Percentiles rank a stretch among this genome's conserved stretches.
These are phyloP conservation scores for Zoanthus gigantus DNA, from an alignment of 92 coral and sea anemone genomes.

Conservation along the genomic window DNA sequence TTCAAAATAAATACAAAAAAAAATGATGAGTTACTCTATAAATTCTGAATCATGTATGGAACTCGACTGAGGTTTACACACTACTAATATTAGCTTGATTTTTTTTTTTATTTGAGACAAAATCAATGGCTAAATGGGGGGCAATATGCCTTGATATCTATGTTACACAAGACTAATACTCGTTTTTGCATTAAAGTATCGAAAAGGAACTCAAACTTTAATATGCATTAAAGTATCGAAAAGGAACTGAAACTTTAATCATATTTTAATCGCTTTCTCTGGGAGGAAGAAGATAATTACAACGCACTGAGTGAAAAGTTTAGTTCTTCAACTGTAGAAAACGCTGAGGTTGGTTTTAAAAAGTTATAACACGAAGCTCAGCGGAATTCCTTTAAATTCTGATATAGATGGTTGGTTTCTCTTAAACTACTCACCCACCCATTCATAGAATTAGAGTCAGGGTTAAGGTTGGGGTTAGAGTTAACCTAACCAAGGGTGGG, in stretches of 20 bases:
- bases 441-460: too few relatives aligned
- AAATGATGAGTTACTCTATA: background rate
- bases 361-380: too few relatives aligned
- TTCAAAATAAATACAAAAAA: background rate
- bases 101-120: background rate
- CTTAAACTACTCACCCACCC: too few relatives aligned
- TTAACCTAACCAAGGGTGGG: too few relatives aligned
- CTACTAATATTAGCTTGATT: background rate
- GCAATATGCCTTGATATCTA: background rate
- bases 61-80: background rate
- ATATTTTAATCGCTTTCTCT: background rate
- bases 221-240: background rate
- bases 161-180: conserved; percentile 15
- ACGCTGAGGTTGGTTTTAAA: too few relatives aligned
- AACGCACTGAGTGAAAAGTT: too few relatives aligned
- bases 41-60: background rate
- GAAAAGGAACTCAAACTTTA: conserved; percentile 15
- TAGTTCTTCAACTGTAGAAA: too few relatives aligned
- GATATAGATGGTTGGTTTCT: too few relatives aligned
- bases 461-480: too few relatives aligned
- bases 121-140: background rate
- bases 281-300: background rate
- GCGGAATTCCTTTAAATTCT: too few relatives aligned
- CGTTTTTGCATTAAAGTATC: background rate
- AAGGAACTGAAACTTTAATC: conserved; percentile 1